Conservation (phyloP, 2,113 vertebrate species). For the Engystomops pustulosus region DNA sequence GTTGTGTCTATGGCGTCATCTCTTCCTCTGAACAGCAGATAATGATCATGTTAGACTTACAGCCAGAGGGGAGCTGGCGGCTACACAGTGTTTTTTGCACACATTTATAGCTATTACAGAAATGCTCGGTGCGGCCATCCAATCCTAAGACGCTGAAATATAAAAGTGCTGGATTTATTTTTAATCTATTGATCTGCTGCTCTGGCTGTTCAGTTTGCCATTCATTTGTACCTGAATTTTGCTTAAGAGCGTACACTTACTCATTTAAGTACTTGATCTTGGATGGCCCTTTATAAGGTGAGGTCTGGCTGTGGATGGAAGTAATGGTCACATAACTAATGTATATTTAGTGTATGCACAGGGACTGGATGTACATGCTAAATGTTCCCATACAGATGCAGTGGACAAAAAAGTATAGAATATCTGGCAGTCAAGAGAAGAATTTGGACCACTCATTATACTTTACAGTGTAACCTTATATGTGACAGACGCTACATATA, state of each 20-base stretch:
- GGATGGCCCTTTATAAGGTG: neutral
- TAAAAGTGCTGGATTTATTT: constrained; percentile 27
- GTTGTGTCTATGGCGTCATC: constrained; percentile 31
- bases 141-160: constrained; percentile 15
- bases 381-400: too few species aligned
- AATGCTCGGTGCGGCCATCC: neutral
- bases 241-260: neutral
- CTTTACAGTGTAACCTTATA: too few species aligned
- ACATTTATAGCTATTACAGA: constrained; percentile 23
- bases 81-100: constrained; percentile 22
- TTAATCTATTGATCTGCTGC: constrained; percentile 22
- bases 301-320: neutral
- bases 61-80: constrained; percentile 38
- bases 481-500: too few species aligned
- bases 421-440: too few species aligned
- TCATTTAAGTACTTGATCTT: neutral
- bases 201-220: neutral
- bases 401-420: too few species aligned
- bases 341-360: too few species aligned
- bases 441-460: too few species aligned
- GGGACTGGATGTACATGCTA: too few species aligned
- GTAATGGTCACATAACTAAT: neutral
- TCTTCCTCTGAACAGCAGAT: constrained; percentile 36
- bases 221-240: neutral
- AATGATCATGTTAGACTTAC: constrained; percentile 30